Conservation (phyloP, 2,797 vertebrate genomes). For the Graptemys geographica region DNA sequence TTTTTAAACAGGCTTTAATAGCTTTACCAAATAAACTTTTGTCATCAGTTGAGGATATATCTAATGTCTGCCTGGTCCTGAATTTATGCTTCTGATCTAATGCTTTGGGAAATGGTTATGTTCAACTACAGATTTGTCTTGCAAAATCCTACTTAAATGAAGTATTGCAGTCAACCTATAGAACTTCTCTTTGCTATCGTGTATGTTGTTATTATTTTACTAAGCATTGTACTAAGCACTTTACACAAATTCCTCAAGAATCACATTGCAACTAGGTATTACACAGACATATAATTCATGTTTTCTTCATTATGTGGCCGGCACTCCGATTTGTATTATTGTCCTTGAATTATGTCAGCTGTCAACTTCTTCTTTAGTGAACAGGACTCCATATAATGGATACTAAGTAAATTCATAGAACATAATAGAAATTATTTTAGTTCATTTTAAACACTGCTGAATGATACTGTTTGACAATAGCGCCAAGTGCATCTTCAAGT, state of each 20-base stretch:
- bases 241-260: background rate
- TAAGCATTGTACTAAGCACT: background rate
- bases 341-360: background rate
- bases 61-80: slow-evolving; percentile 12
- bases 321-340: background rate
- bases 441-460: background rate
- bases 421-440: background rate
- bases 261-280: background rate
- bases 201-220: background rate
- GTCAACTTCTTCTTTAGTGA: slow-evolving; percentile 1
- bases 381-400: background rate
- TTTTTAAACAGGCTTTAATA: slow-evolving; percentile 65
- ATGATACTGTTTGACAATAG: background rate
- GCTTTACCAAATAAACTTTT: slow-evolving; percentile 66
- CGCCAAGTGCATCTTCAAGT: background rate
- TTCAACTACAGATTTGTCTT: slow-evolving; percentile 22
- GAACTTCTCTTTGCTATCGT: background rate
- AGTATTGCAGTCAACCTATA: slow-evolving; percentile 2
- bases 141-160: background rate
- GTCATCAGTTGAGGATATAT: slow-evolving; percentile 42
- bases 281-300: background rate
- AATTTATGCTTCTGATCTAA: slow-evolving; percentile 1
- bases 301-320: background rate
- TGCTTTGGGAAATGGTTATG: background rate
- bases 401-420: background rate